phyloP scores from a whole-genome alignment of 1,140 invertebrate species.

The Batillaria attramentaria region DNA sequence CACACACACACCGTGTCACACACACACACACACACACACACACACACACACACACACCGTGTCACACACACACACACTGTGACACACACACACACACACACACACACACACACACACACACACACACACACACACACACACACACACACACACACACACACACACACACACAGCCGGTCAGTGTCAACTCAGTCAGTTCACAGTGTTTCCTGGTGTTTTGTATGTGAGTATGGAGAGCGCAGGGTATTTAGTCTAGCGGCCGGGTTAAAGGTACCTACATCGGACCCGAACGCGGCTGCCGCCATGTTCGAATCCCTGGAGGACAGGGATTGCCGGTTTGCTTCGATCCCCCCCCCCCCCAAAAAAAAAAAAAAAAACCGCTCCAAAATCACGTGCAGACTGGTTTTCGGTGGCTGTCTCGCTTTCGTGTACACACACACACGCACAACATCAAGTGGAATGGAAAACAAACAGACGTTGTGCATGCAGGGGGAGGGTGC shows the following conservation, averaged over 20 bases:
- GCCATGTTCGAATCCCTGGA: background rate
- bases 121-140: constrained; percentile 2
- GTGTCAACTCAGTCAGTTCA: background rate
- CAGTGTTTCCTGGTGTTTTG: background rate
- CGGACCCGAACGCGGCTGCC: background rate
- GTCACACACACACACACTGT: background rate
- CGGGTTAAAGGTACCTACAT: background rate
- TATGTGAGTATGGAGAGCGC: background rate
- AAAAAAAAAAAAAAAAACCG: too few species aligned
- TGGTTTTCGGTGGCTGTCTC: too few species aligned
- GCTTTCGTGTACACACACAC: too few species aligned
- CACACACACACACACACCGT: background rate
- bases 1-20: background rate
- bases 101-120: constrained; percentile 2
- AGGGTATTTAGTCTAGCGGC: background rate
- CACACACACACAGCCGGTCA: background rate
- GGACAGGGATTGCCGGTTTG: too few species aligned
- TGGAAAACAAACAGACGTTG: too few species aligned
- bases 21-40: constrained; percentile 2
- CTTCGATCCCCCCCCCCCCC: too few species aligned
- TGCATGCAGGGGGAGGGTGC: too few species aligned
- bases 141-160: constrained; percentile 2
- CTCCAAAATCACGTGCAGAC: too few species aligned
- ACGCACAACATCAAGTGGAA: too few species aligned
- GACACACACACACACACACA: background rate